Percentiles rank a stretch among this genome's conserved stretches.
These are phyloP conservation scores for Donacobius atricapilla DNA, from an alignment of 2,113 vertebrate genomes.

Conservation along the genomic window DNA sequence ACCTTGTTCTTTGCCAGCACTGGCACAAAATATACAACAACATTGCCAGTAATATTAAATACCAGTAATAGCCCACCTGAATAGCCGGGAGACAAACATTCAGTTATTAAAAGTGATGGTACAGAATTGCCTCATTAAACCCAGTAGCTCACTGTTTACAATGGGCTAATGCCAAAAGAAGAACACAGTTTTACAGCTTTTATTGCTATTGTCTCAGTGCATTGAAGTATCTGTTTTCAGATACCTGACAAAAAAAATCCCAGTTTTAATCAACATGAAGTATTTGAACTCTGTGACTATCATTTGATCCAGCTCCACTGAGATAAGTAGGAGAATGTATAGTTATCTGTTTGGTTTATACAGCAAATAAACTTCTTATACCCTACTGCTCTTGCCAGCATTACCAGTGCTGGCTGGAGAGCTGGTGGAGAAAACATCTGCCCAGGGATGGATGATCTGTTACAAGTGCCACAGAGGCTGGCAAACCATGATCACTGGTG, in stretches of 20 bases:
- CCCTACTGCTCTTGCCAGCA: background rate
- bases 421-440: background rate
- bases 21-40: background rate
- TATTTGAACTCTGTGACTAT: background rate
- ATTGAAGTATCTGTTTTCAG: slow-evolving; percentile 17
- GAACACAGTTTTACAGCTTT: slow-evolving; percentile 21
- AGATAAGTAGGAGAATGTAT: background rate
- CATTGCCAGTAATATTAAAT: slow-evolving; percentile 54
- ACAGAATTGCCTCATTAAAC: slow-evolving; percentile 45
- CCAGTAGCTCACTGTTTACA: slow-evolving; percentile 15
- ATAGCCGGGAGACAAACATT: slow-evolving; percentile 57
- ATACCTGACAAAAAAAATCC: background rate
- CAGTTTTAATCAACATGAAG: background rate
- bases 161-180: slow-evolving; percentile 23
- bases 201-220: slow-evolving; percentile 1
- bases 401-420: background rate
- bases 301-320: background rate
- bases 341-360: background rate
- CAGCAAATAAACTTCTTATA: background rate
- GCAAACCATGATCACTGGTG: accelerated
- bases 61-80: slow-evolving; percentile 53
- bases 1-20: background rate
- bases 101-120: slow-evolving; percentile 45
- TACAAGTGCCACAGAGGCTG: accelerated
- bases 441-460: background rate